Evolutionary conservation across 2,888 invertebrate species (phyloP).

Genomic region (Aphodius granarius): DNA sequence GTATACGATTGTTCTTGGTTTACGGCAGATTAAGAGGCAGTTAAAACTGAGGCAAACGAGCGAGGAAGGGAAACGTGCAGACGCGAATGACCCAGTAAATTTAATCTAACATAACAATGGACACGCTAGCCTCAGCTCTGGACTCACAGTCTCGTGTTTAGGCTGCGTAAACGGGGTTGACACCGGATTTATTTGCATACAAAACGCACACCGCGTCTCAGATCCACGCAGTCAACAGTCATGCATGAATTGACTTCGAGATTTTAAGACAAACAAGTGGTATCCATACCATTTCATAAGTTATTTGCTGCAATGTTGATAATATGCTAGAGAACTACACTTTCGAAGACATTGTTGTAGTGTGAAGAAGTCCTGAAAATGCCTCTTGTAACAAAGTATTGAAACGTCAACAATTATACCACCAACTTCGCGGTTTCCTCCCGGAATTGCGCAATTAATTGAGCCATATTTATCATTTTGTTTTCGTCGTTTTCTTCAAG

Average conservation of each 20-base stretch:
- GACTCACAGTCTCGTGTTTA: background rate
- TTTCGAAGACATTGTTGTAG: too few species aligned
- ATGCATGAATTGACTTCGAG: background rate
- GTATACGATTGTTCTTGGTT: background rate
- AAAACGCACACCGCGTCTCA: background rate
- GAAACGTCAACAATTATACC: too few species aligned
- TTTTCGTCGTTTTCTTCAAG: too few species aligned
- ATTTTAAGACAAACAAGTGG: background rate
- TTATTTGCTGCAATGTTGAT: too few species aligned
- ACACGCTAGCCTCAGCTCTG: background rate
- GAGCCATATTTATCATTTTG: too few species aligned
- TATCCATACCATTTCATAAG: too few species aligned
- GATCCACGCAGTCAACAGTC: background rate
- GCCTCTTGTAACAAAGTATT: too few species aligned
- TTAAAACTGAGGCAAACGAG: background rate
- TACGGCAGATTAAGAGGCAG: background rate
- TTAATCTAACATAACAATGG: constrained; percentile 14
- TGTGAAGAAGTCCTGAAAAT: too few species aligned
- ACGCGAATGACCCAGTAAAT: constrained; percentile 14
- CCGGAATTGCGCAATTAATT: too few species aligned
- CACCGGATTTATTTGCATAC: background rate
- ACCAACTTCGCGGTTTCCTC: too few species aligned
- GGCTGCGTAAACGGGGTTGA: background rate
- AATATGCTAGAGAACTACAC: too few species aligned
- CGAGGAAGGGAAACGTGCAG: background rate